Evolutionary conservation across 2,888 invertebrate species (phyloP), one percentile per base, ranked within the genome.

Genomic region (Alloplasta piceator): DNA sequence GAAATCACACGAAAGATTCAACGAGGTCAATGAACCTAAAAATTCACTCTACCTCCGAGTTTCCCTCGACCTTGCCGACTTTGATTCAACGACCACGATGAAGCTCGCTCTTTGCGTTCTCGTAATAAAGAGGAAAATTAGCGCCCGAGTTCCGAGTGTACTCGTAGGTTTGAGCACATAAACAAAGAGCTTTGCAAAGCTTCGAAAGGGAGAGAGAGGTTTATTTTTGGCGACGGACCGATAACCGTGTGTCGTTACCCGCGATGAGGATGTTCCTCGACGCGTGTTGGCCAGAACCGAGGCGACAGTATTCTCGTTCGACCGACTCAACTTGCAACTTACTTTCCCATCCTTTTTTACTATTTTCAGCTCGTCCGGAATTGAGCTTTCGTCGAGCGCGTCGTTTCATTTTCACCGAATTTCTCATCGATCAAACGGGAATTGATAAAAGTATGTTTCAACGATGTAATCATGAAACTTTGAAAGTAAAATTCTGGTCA

Each of bases 171-270:
- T 63, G 60, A 60, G 71, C 71, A 76, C 79, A 80, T 86, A 85
- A 84, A 86, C 86, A 84, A 84, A 84, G 85, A 86, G 79, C 86
- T 80, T 80, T 82, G 60, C 56, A 68, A 39, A 75, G 78, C 61
- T 64, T 38, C 12, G 74, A 68, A 71, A 46, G 50, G 67, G 82
- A 50, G 58, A 68, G 61, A 43, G 58, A 70, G 61, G 61, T 80
- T 82, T 84, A 81, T 83, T 85, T 85, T 80, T 72, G 80, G 79
- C 78, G 16, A 55, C 70, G 12, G 82, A 66, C 80, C 83, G 76
- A 77, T 80, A 80, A 80, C 82, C 80, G 80, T 39, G 64, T 74
- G 61, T 60, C 46, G 52, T 26, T 26, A 26, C 26, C 3, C 26
- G 26, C 26, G 26, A 26, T 26, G 26, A 26, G 26, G 26, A 26